Evolutionary conservation across 2,888 invertebrate species (phyloP), one percentile per base, ranked within the genome.

Genomic region (Agonopterix arenella): DNA sequence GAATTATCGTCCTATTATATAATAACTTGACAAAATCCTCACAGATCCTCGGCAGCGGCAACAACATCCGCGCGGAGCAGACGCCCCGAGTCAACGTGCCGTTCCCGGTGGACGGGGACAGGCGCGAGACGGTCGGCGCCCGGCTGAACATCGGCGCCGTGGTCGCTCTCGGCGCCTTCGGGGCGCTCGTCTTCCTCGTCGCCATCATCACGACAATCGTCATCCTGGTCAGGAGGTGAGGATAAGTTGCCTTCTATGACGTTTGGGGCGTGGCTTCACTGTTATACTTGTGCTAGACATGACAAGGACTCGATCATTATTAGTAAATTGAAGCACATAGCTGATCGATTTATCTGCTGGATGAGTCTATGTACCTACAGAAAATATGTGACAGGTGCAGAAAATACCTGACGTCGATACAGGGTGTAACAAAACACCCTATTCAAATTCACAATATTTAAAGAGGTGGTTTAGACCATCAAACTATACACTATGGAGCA

Each of bases 131-230:
- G 13, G 77, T 91, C 57, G 91, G 92, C 18, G 95, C 95, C 1
- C 93, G 94, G 58, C 86, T 97, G 16, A 96, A 96, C 79, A 86
- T 96, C 51, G 96, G 96, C 49, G 96, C 96, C 5, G 95, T 97
- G 58, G 96, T 97, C 52, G 96, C 97, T 0, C 86, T 97, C 11
- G 96, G 95, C 2, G 96, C 96, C 8, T 97, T 97, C 73, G 97
- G 96, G n/a, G 96, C 94, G 8, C 94, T 97, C 64, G 95, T 97
- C 7, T 95, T 97, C 76, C 90, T 97, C 46, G 95, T 97, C 8
- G 97, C 96, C 28, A 94, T 97, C 56, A 94, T 97, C 60, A 96
- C 97, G 1, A 96, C 97, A 4, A 93, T 97, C 58, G 94, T 97
- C 53, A 95, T 97, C 53, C 90, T 97, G 60, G 93, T 97, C 48